phyloP scores from a whole-genome alignment of 2,113 vertebrate genomes.

The Nesogale talazaci region DNA sequence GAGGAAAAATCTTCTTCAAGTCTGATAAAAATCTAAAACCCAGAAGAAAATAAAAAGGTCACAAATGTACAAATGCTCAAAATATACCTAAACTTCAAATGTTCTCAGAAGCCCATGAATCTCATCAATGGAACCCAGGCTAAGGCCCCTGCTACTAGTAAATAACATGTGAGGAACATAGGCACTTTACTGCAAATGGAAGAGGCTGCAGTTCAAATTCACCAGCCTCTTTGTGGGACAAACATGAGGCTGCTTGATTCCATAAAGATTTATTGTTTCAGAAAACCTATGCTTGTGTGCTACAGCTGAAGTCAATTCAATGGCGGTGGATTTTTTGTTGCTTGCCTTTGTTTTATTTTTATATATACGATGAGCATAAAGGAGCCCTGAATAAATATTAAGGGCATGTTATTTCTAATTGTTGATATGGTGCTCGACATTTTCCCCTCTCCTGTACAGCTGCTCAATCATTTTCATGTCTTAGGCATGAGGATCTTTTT shows the following conservation, averaged over 20 bases:
- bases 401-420: background rate
- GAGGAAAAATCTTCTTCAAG: background rate
- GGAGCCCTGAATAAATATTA: background rate
- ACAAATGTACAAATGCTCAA: background rate
- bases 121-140: background rate
- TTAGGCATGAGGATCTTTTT: conserved; percentile 47
- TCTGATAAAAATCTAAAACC: background rate
- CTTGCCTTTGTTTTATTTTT: too few relatives aligned
- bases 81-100: conserved; percentile 4
- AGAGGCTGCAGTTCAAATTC: background rate
- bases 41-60: background rate
- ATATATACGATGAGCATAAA: background rate
- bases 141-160: background rate
- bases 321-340: too few relatives aligned
- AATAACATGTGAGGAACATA: background rate
- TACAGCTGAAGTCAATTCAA: too few relatives aligned
- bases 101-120: background rate
- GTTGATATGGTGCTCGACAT: conserved; percentile 4
- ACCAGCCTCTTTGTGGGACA: background rate
- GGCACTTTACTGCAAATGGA: background rate
- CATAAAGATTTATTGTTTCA: too few relatives aligned
- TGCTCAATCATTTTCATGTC: background rate
- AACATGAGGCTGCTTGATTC: too few relatives aligned
- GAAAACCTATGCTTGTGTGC: too few relatives aligned
- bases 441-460: background rate